Conservation (phyloP, 1,140 invertebrate species). For the Phenacoccus solenopsis region DNA sequence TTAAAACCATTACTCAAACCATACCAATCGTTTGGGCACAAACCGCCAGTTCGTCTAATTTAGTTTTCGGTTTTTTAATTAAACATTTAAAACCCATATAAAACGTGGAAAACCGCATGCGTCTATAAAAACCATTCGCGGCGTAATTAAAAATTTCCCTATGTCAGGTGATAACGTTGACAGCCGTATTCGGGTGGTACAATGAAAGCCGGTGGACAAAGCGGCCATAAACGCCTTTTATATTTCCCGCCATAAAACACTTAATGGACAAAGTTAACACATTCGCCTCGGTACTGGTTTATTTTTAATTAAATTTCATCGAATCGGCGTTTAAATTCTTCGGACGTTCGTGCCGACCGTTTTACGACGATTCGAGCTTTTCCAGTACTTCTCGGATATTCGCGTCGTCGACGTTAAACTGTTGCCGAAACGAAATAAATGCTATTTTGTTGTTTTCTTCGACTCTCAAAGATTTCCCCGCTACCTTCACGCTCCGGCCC, state of each 20-base stretch:
- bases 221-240: not conserved
- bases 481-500: too few species aligned
- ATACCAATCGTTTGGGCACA: too few species aligned
- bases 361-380: too few species aligned
- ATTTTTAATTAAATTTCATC: not conserved
- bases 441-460: too few species aligned
- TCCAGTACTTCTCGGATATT: too few species aligned
- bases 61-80: not conserved
- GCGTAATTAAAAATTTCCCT: not conserved
- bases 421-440: too few species aligned
- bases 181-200: not conserved
- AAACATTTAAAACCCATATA: not conserved
- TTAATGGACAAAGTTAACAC: not conserved
- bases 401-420: too few species aligned
- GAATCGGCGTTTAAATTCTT: not conserved
- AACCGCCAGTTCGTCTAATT: too few species aligned
- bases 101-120: not conserved
- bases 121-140: not conserved
- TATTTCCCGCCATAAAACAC: not conserved
- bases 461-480: too few species aligned
- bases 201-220: too few species aligned
- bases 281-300: not conserved
- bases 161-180: not conserved
- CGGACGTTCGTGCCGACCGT: not conserved
- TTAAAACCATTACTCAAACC: too few species aligned